A percentile compares a stretch with the other conserved stretches of the same genome.
phyloP scores from a whole-genome alignment of 2,113 vertebrate species.

The Scomber colias region DNA sequence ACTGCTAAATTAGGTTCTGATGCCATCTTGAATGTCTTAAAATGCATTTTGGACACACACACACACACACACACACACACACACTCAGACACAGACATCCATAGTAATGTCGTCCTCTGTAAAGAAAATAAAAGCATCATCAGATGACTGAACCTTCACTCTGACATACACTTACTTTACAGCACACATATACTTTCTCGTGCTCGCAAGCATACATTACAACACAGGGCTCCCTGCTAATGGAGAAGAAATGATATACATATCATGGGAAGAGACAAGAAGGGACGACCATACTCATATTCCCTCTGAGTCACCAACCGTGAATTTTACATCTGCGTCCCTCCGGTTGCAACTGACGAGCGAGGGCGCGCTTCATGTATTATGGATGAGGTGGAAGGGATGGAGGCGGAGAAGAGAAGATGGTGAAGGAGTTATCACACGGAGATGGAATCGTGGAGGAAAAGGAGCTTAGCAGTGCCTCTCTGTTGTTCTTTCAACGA shows the following conservation, averaged over 20 bases:
- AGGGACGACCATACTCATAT: slow-evolving; percentile 27
- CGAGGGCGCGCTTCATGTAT: slow-evolving; percentile 32
- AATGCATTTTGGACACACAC: background rate
- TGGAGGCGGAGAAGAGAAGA: slow-evolving; percentile 16
- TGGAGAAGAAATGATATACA: slow-evolving; percentile 47
- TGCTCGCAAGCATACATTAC: slow-evolving; percentile 8
- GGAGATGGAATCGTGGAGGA: slow-evolving; percentile 30
- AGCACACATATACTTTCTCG: background rate
- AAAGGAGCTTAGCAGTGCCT: slow-evolving; percentile 2
- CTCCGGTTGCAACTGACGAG: slow-evolving; percentile 23
- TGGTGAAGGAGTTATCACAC: slow-evolving; percentile 46
- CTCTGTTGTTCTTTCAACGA: slow-evolving; percentile 35
- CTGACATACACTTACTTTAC: background rate
- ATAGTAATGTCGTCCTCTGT: background rate
- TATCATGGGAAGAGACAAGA: slow-evolving; percentile 21
- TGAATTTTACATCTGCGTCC: slow-evolving; percentile 59
- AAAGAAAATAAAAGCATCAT: slow-evolving; percentile 17
- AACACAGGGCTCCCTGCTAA: background rate
- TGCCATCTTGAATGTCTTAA: background rate
- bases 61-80: background rate
- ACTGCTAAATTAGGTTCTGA: slow-evolving; percentile 4
- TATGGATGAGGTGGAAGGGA: slow-evolving; percentile 63
- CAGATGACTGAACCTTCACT: background rate
- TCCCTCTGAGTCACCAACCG: slow-evolving; percentile 18
- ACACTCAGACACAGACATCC: background rate